Percentiles rank a stretch among this genome's conserved stretches.
phyloP scores from a whole-genome alignment of 2,797 vertebrate species.

The Taeniopygia guttata region DNA sequence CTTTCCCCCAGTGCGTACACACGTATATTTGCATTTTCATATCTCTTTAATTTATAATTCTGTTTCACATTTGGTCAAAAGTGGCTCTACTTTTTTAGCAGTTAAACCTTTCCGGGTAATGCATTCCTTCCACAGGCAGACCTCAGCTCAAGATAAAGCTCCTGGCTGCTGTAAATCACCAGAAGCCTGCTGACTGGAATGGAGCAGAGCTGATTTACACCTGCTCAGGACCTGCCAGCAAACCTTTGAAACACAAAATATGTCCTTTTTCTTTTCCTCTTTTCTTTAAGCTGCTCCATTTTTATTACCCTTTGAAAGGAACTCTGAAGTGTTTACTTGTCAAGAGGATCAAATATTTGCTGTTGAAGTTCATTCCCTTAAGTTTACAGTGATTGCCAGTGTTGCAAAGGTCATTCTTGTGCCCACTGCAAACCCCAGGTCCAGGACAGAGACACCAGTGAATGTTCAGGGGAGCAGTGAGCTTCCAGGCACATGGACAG shows the following conservation, averaged over 20 bases:
- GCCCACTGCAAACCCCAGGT: not conserved
- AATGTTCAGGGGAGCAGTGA: not conserved
- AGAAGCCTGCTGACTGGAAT: not conserved
- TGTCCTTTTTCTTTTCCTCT: not conserved
- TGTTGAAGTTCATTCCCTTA: not conserved
- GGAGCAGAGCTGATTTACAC: not conserved
- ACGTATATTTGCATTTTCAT: not conserved
- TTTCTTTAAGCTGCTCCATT: not conserved
- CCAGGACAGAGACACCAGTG: not conserved
- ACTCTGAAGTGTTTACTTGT: slow-evolving; percentile 11
- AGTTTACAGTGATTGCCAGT: not conserved
- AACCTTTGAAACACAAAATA: slow-evolving; percentile 7
- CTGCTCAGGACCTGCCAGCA: not conserved
- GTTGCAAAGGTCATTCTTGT: not conserved
- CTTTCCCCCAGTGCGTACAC: not conserved
- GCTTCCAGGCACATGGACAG: not conserved
- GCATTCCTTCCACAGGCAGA: not conserved
- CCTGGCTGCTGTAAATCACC: not conserved
- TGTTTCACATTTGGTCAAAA: not conserved
- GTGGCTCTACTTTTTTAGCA: not conserved
- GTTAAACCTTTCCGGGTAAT: not conserved
- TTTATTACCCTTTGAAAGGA: slow-evolving; percentile 12
- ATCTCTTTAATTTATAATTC: not conserved
- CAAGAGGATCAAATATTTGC: slow-evolving; percentile 11
- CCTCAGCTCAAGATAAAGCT: not conserved